These are phyloP conservation scores for Melitaea athalia DNA, from an alignment of 2,888 invertebrate species.

Conservation along the genomic window DNA sequence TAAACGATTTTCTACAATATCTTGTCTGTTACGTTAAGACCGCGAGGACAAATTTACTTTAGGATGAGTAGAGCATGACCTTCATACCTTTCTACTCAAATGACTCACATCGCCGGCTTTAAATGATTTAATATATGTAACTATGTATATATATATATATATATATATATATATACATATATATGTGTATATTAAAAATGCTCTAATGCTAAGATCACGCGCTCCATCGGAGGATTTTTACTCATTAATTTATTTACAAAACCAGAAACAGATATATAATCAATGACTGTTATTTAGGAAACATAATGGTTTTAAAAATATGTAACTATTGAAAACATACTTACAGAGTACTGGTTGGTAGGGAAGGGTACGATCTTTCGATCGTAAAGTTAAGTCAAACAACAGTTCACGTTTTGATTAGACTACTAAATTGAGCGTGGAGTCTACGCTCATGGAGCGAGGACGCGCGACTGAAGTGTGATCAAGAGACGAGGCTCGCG, in stretches of 20 bases:
- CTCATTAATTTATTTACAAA: constrained; percentile 35
- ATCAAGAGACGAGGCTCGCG: constrained; percentile 59
- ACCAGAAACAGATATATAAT: constrained; percentile 23
- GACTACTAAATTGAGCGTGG: constrained; percentile 43
- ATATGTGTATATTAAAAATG: constrained; percentile 42
- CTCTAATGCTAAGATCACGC: constrained; percentile 46
- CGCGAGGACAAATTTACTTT: constrained; percentile 63
- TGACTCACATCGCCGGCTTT: constrained; percentile 45
- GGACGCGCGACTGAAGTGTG: constrained; percentile 67
- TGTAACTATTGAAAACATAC: constrained; percentile 16
- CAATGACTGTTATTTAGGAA: neutral
- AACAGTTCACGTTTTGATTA: constrained; percentile 44
- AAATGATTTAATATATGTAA: constrained; percentile 32
- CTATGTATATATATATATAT: constrained; percentile 31
- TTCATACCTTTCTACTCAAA: constrained; percentile 45
- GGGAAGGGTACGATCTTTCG: constrained; percentile 18
- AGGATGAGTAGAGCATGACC: constrained; percentile 47
- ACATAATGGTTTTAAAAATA: neutral
- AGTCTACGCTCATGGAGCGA: constrained; percentile 62
- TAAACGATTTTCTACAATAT: constrained; percentile 56
- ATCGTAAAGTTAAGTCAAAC: constrained; percentile 27
- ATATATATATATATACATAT: constrained; percentile 33
- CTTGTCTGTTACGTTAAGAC: constrained; percentile 66
- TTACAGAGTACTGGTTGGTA: constrained; percentile 12
- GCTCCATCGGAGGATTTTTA: constrained; percentile 37